Evolutionary conservation across 2,113 vertebrate genomes (phyloP).

Genomic region (Corydoras maculifer): DNA sequence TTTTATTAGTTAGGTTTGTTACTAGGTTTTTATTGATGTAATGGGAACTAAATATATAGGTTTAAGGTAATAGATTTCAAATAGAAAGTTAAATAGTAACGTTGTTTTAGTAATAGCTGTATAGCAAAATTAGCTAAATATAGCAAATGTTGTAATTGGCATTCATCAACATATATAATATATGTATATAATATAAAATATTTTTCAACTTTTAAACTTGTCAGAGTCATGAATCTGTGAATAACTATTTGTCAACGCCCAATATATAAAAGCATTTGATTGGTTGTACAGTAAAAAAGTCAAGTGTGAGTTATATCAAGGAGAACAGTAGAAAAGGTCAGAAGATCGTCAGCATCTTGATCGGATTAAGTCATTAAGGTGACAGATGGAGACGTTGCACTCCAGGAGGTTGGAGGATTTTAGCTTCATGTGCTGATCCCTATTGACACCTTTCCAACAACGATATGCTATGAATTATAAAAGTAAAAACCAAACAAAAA

Average conservation of each 20-base stretch:
- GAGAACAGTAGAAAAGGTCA: conserved; percentile 18
- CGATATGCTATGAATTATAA: too few relatives aligned
- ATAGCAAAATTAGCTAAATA: background rate
- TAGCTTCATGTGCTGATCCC: background rate
- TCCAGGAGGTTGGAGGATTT: background rate
- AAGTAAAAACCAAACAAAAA: too few relatives aligned
- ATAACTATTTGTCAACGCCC: background rate
- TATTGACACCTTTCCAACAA: background rate
- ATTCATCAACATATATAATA: too few relatives aligned
- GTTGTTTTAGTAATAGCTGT: background rate
- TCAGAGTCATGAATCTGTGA: too few relatives aligned
- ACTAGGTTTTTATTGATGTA: too few relatives aligned
- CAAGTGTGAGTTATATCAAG: background rate
- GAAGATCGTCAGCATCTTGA: conserved; percentile 32
- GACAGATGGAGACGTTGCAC: conserved; percentile 35
- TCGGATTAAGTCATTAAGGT: conserved; percentile 35
- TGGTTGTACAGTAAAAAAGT: conserved; percentile 17
- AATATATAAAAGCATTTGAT: background rate
- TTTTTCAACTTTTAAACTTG: background rate
- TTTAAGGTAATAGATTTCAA: background rate
- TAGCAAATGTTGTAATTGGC: background rate
- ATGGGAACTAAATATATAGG: too few relatives aligned
- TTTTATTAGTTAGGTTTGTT: background rate
- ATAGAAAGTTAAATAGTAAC: background rate
- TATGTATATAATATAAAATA: too few relatives aligned